phyloP scores from a whole-genome alignment of 2,888 invertebrate genomes.

The Anaspis maculata region DNA sequence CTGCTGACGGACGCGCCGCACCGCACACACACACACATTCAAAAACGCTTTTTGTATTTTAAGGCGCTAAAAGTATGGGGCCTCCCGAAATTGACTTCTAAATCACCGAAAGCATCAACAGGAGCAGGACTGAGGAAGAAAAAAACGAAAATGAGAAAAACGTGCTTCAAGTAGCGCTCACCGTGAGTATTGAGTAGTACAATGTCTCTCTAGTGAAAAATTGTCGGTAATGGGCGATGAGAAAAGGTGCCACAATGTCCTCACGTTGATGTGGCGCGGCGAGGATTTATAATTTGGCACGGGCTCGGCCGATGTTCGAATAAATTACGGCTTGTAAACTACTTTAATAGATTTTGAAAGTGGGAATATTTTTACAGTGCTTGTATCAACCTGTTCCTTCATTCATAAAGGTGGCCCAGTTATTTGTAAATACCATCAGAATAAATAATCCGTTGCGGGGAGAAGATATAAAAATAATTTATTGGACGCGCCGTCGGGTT shows the following conservation, averaged over 20 bases:
- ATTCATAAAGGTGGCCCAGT: conserved; percentile 10
- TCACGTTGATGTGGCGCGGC: too few species aligned
- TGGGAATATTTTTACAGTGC: conserved; percentile 1
- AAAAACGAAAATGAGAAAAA: not conserved
- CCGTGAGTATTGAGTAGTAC: too few species aligned
- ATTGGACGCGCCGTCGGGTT: conserved; percentile 7
- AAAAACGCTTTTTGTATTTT: conserved; percentile 10
- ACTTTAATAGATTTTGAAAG: conserved; percentile 6
- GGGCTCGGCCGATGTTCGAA: too few species aligned
- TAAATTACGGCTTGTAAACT: too few species aligned
- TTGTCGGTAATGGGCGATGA: too few species aligned
- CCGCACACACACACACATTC: not conserved
- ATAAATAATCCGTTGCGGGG: conserved; percentile 9
- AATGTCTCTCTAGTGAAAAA: too few species aligned
- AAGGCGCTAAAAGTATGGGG: conserved; percentile 10
- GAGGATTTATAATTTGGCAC: too few species aligned
- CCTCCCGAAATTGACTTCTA: conserved; percentile 6
- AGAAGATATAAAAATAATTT: conserved; percentile 8
- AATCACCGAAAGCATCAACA: conserved; percentile 4
- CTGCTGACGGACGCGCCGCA: conserved; percentile 8
- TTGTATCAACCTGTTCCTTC: conserved; percentile 10
- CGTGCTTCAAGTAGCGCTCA: too few species aligned
- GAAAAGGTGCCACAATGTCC: too few species aligned
- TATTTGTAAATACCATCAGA: conserved; percentile 13
- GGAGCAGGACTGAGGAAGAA: not conserved